phyloP scores from a whole-genome alignment of 2,888 invertebrate genomes.

The Drosophila kanekoi region DNA sequence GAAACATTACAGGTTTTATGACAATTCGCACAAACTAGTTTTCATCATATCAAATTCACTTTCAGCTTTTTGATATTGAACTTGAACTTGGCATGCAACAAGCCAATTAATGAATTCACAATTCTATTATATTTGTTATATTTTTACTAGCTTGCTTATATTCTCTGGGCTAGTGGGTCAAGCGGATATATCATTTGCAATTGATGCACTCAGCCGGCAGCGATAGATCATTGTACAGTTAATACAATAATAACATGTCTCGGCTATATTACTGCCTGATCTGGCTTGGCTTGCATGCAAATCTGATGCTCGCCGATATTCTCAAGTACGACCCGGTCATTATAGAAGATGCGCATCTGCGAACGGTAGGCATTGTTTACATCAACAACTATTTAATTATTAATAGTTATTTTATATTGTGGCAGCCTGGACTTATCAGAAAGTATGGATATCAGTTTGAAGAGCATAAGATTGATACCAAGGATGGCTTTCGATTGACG shows the following conservation, averaged over 20 bases:
- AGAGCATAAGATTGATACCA: constrained; percentile 87
- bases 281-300: constrained; percentile 16
- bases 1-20: constrained; percentile 1
- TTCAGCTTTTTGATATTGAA: constrained; percentile 20
- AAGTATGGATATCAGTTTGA: constrained; percentile 88
- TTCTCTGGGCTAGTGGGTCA: constrained; percentile 17
- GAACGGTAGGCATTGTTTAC: constrained; percentile 33
- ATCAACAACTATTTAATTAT: too few relatives aligned
- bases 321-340: constrained; percentile 11
- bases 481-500: constrained; percentile 91
- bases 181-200: neutral
- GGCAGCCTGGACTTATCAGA: constrained; percentile 69
- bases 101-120: constrained; percentile 19
- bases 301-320: constrained; percentile 15
- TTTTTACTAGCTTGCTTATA: neutral
- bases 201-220: neutral
- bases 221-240: neutral
- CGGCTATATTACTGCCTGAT: constrained; percentile 24
- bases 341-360: constrained; percentile 44
- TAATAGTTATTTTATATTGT: neutral
- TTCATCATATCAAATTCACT: constrained; percentile 6
- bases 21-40: constrained; percentile 33
- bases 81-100: constrained; percentile 36
- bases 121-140: neutral
- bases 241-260: constrained; percentile 8